Conservation (phyloP, 2,113 vertebrate species). For the Platichthys stellatus region DNA sequence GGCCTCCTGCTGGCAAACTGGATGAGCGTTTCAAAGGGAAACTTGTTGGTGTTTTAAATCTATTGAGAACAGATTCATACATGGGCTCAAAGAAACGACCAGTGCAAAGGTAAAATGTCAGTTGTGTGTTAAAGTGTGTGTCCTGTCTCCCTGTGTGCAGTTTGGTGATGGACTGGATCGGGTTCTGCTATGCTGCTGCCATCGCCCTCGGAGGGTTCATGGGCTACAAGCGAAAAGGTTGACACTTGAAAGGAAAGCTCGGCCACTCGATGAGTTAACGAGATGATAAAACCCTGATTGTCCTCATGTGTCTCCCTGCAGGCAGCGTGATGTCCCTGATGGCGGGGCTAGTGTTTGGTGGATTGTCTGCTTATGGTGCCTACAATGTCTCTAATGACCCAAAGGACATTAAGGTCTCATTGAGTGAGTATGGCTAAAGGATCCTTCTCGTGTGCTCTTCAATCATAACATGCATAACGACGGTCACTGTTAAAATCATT, state of each 20-base stretch:
- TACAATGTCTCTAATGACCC: conserved; percentile 84
- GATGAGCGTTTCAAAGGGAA: neutral
- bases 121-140: neutral
- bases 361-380: conserved; percentile 89
- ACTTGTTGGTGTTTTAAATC: neutral
- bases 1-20: neutral
- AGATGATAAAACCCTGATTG: neutral
- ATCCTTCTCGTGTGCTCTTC: neutral
- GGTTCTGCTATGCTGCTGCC: conserved; percentile 89
- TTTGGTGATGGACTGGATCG: conserved; percentile 89
- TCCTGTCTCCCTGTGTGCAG: conserved; percentile 24
- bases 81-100: neutral
- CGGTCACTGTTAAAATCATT: no score
- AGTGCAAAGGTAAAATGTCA: neutral
- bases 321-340: conserved; percentile 91
- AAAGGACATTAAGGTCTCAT: conserved; percentile 86
- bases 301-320: conserved; percentile 51
- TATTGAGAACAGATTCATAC: neutral
- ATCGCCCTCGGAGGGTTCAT: conserved; percentile 87
- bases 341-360: conserved; percentile 89
- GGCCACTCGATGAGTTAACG: neutral
- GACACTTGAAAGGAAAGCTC: neutral
- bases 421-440: conserved; percentile 84
- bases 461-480: no score
- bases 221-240: conserved; percentile 92